These are phyloP conservation scores for Zaprionus ghesquierei DNA, from an alignment of 1,140 invertebrate genomes.

Conservation along the genomic window DNA sequence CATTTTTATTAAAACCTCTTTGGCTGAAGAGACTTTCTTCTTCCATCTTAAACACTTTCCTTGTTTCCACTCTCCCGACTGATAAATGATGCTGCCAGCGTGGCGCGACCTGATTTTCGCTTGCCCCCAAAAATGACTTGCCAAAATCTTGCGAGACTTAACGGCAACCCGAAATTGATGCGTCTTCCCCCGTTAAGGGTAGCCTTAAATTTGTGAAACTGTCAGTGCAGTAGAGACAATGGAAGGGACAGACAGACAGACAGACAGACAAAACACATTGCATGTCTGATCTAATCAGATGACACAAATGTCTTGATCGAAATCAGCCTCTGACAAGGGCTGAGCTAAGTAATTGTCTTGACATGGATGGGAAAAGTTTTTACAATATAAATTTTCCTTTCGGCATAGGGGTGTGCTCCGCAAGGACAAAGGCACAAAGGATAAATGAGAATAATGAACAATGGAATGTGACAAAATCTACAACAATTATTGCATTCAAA, in stretches of 20 bases:
- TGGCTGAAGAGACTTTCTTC: not conserved
- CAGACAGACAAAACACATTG: not conserved
- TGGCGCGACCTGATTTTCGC: not conserved
- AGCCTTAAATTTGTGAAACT: conserved; percentile 5
- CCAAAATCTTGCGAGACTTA: conserved; percentile 62
- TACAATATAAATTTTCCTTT: not conserved
- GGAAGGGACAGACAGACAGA: conserved; percentile 15
- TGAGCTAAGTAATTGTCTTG: conserved; percentile 28
- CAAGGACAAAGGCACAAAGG: conserved; percentile 7
- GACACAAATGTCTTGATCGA: conserved; percentile 62
- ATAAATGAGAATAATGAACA: not conserved
- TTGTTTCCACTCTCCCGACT: conserved; percentile 64
- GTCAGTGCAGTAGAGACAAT: conserved; percentile 19
- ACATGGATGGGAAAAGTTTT: conserved; percentile 63
- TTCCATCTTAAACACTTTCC: conserved; percentile 49
- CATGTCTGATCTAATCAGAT: conserved; percentile 60
- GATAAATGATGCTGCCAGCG: not conserved
- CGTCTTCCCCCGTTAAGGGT: conserved; percentile 25
- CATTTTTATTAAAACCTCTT: not conserved
- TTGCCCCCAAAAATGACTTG: conserved; percentile 49
- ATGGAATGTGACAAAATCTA: conserved; percentile 4
- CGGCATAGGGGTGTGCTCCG: not conserved
- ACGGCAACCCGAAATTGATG: conserved; percentile 68
- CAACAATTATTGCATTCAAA: conserved; percentile 6
- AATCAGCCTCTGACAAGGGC: conserved; percentile 59